Conservation (phyloP, 2,797 vertebrate genomes). For the Ctenosaura bakeri region DNA sequence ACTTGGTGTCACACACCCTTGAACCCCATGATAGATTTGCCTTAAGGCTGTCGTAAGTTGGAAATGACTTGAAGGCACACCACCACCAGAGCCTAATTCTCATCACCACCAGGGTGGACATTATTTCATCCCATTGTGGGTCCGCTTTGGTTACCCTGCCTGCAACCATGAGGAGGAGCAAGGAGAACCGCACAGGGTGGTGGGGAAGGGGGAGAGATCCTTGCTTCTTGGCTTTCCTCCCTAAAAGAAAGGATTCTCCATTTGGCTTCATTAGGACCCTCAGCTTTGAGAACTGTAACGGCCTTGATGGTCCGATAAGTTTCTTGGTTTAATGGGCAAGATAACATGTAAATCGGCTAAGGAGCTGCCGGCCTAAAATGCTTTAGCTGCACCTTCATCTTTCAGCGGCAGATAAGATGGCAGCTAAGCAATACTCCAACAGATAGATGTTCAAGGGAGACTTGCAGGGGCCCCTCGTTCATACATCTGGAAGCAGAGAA, state of each 20-base stretch:
- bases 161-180: too few relatives aligned
- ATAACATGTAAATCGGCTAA: conserved; percentile 80
- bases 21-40: too few relatives aligned
- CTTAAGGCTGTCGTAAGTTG: too few relatives aligned
- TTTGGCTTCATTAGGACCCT: conserved; percentile 77
- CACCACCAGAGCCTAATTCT: too few relatives aligned
- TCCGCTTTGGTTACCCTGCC: too few relatives aligned
- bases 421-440: conserved; percentile 76
- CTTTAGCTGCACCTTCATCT: conserved; percentile 82
- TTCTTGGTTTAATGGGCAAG: conserved; percentile 80
- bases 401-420: conserved; percentile 80
- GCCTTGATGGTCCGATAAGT: conserved; percentile 82
- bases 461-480: not conserved
- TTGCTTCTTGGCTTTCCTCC: rapidly evolving
- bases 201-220: not conserved
- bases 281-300: conserved; percentile 71
- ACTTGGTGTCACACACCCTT: too few relatives aligned
- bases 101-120: not conserved
- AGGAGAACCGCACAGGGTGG: not conserved
- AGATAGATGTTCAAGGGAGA: conserved; percentile 47
- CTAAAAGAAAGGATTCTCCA: conserved; percentile 18
- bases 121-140: not conserved
- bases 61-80: too few relatives aligned
- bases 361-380: conserved; percentile 76
- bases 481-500: not conserved